Percentiles rank a stretch among this genome's conserved stretches.
Conservation (phyloP, 2,797 vertebrate genomes). For the Dromococcyx pavoninus region DNA sequence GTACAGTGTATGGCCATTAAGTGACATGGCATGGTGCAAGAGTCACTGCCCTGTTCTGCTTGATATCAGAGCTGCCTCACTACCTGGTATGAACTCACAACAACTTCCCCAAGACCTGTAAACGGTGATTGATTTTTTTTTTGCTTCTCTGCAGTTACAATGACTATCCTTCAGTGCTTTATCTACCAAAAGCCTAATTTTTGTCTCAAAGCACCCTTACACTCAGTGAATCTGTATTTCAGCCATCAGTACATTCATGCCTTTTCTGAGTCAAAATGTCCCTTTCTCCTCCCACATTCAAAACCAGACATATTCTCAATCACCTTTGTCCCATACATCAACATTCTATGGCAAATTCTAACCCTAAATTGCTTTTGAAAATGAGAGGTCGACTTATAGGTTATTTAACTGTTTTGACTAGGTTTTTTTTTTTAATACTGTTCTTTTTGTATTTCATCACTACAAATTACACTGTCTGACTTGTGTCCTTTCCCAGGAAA, state of each 20-base stretch:
- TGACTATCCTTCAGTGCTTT: neutral
- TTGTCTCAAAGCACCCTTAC: neutral
- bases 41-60: neutral
- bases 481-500: neutral
- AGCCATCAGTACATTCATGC: neutral
- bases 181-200: neutral
- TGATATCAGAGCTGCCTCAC: neutral
- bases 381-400: neutral
- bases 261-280: neutral
- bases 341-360: neutral
- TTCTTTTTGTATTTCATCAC: neutral
- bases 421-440: neutral
- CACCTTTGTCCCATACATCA: neutral
- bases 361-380: neutral
- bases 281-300: neutral
- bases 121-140: neutral
- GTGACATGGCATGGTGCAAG: neutral
- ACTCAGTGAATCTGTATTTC: neutral
- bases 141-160: neutral
- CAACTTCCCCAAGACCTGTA: neutral
- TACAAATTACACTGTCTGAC: neutral
- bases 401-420: neutral
- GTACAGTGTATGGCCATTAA: rapidly evolving
- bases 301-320: neutral
- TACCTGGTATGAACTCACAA: neutral